These are phyloP conservation scores for Hormiphora californensis DNA, from an alignment of 37 sponge, comb jelly and placozoan species.

Conservation along the genomic window DNA sequence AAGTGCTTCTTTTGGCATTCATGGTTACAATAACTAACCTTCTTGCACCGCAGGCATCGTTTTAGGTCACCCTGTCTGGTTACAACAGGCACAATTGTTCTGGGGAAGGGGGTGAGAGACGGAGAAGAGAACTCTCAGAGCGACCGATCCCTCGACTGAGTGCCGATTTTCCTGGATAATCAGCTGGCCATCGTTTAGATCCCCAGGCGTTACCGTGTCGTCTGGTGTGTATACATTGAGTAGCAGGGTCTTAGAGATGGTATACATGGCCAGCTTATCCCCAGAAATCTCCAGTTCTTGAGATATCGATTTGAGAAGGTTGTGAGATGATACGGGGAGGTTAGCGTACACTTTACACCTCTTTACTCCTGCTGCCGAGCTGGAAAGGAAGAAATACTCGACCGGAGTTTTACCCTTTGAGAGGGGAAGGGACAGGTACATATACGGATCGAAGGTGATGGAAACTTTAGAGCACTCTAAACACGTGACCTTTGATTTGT, in stretches of 20 bases:
- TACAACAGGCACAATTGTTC: constrained; percentile 9
- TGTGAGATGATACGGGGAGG: background rate
- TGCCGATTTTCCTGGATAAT: constrained; percentile 6
- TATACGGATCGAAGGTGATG: constrained; percentile 42
- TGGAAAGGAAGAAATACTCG: constrained; percentile 12
- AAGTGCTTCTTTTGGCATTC: constrained; percentile 45
- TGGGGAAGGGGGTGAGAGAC: background rate
- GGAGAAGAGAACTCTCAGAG: background rate
- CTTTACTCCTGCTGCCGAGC: background rate
- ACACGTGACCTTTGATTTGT: constrained; percentile 26
- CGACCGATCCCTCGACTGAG: background rate
- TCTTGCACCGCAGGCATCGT: constrained; percentile 31
- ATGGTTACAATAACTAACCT: constrained; percentile 33
- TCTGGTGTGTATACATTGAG: background rate
- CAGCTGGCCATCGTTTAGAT: constrained; percentile 11
- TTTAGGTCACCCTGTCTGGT: background rate
- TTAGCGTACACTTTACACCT: background rate
- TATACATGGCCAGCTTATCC: constrained; percentile 8
- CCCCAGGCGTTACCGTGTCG: background rate
- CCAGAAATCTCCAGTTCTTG: background rate
- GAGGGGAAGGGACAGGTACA: constrained; percentile 30
- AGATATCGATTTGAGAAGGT: background rate
- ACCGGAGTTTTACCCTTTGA: constrained; percentile 33
- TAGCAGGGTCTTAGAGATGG: background rate
- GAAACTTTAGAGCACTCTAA: constrained; percentile 34